Evolutionary conservation across 2,113 vertebrate genomes (phyloP), one percentile per base, ranked within the genome.

Genomic region (Mormyrus iriodes): DNA sequence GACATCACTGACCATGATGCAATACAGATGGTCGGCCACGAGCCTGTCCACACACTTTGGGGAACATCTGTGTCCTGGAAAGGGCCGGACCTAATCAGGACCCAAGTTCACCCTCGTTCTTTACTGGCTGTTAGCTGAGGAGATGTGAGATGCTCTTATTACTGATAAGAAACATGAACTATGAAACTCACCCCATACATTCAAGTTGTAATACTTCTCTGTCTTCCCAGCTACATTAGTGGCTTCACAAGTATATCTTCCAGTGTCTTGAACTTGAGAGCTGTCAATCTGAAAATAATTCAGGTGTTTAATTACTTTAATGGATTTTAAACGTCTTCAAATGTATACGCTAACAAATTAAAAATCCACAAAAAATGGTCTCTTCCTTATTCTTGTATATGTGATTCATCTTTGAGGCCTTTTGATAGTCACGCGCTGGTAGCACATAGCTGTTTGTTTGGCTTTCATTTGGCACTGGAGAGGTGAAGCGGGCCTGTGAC

Each of bases 131-230:
- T 55, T 24, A 83, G 73, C 48, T n/a, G 52, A 83, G 49, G 46
- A 48, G 7, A 79, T 35, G 13, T n/a, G 49, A 53, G 7, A 53
- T 17, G 3, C 27, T 35, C 27, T 61, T 53, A 21, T 15, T 31
- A 44, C 21, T 49, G 42, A 31, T 76, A 48, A 86, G 51, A 55
- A 65, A 42, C 21, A 51, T 7, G 19, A 27, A 65, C 48, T 44
- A 88, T 15, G 46, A 83, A 12, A 92, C 97, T 97, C 93, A 99
- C 98, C 98, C 98, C 96, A 98, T 51, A 99, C 94, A 87, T 98
- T 98, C 86, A 99, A 96, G 92, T 99, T 99, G 90, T 98, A 99
- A 93, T 98, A 97, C 94, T 98, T 99, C 92, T 98, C 97, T 0
- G 96, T 98, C 95, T 98, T 99, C 21, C 98, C 98, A 85, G 98